Evolutionary conservation across 2,113 vertebrate species (phyloP).

Genomic region (Pelusios castaneus): DNA sequence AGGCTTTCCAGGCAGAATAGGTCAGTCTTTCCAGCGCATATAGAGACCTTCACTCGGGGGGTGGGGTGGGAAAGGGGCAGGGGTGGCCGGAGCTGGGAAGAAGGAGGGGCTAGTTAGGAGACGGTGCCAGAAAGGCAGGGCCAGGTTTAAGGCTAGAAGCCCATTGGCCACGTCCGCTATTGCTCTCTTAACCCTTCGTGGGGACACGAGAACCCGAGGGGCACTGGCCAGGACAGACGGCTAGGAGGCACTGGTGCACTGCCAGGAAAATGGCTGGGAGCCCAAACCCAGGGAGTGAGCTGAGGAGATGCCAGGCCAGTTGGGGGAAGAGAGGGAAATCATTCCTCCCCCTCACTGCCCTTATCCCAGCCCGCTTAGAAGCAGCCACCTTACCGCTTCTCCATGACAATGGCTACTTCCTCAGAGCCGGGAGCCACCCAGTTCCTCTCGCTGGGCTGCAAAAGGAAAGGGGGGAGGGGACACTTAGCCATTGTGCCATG

Average conservation of each 20-base stretch:
- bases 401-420: not conserved
- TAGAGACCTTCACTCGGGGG: not conserved
- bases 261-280: not conserved
- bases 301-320: not conserved
- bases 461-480: not conserved
- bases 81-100: not conserved
- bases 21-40: too few species aligned
- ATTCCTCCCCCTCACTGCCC: not conserved
- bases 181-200: not conserved
- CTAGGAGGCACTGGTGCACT: not conserved
- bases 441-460: not conserved
- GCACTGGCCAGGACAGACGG: not conserved
- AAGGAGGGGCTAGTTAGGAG: not conserved
- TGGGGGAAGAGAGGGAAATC: not conserved
- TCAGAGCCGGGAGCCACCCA: not conserved
- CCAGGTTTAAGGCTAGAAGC: not conserved
- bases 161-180: not conserved
- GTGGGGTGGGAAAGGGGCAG: not conserved
- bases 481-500: not conserved
- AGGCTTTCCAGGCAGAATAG: not conserved
- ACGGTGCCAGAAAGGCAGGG: not conserved
- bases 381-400: slow-evolving; percentile 52
- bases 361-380: not conserved
- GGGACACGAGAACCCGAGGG: not conserved
- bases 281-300: not conserved